Evolutionary conservation across 2,888 invertebrate species (phyloP), one percentile per base, ranked within the genome.

Genomic region (Dione vanillae): DNA sequence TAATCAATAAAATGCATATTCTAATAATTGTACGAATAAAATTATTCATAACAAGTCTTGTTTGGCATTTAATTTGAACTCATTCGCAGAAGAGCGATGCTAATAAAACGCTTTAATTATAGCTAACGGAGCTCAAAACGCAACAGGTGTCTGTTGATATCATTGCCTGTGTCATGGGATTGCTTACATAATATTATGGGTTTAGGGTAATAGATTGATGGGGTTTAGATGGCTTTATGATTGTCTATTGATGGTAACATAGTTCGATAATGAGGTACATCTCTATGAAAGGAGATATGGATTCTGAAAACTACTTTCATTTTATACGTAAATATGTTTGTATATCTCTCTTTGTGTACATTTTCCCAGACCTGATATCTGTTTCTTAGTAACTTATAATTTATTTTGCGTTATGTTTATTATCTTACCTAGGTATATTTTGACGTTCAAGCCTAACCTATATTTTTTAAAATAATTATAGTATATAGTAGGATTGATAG

Each of bases 31-130:
- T 37, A 14, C 47, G 7, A 64, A 37, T 40, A 47, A 35, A 51
- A 40, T 51, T 51, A 40, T 37, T 19, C 47, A 64, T 14, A 64
- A 12, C 19, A 37, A 37, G 37, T 40, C 20, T 49, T 10, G 19
- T 49, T 64, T 64, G 49, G 37, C 16, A 68, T 43, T 52, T 27
- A 41, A 43, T 27, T 20, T 43, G n/a, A 65, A 43, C 47, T 27
- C 51, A 61, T 56, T 40, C 58, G 43, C n/a, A 62, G 65, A 51
- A 45, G 20, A 65, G n/a, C 40, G 54, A 66, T 69, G 71, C 59
- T 71, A 69, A 68, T 75, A 75, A 77, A 75, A 71, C 66, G 61
- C 43, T 71, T 73, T 70, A 76, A 77, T 77, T 77, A 77, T 68
- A 61, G 64, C 47, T 66, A 66, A 71, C 69, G 56, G 61, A 68